phyloP scores from a whole-genome alignment of 2,888 invertebrate genomes.

The Pachymerium ferrugineum region DNA sequence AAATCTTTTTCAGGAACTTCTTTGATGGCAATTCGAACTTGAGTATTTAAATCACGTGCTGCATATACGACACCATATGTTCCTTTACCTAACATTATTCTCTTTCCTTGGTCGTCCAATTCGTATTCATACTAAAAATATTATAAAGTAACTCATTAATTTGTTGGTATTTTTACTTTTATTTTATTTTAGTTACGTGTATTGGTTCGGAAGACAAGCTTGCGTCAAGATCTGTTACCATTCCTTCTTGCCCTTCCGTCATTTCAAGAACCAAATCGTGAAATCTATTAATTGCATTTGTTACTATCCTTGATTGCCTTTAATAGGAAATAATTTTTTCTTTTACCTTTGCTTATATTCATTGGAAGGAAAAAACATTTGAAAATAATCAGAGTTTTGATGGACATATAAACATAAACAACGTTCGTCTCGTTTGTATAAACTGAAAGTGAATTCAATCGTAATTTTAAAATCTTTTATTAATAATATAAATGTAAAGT shows the following conservation, averaged over 20 bases:
- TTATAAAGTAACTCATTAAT: not conserved
- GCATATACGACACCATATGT: constrained; percentile 94
- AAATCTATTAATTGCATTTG: constrained; percentile 50
- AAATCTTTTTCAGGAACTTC: constrained; percentile 95
- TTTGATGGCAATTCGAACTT: constrained; percentile 92
- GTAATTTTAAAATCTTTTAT: not conserved
- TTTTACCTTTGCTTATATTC: constrained; percentile 66
- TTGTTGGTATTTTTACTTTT: not conserved
- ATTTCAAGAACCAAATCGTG: constrained; percentile 79
- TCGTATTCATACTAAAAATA: constrained; percentile 79
- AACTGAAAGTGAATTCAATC: constrained; percentile 52
- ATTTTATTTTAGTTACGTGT: constrained; percentile 53
- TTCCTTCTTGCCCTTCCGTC: constrained; percentile 77
- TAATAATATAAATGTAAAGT: not conserved
- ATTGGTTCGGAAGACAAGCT: constrained; percentile 67
- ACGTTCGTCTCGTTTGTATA: constrained; percentile 92
- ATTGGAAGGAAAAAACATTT: constrained; percentile 92
- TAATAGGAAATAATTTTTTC: not conserved
- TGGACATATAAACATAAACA: constrained; percentile 95
- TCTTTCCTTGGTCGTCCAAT: constrained; percentile 78
- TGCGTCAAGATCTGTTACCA: constrained; percentile 68
- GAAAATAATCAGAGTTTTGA: constrained; percentile 97
- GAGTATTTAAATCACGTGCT: constrained; percentile 86
- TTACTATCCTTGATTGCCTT: not conserved
- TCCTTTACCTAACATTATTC: constrained; percentile 84